These are phyloP conservation scores for Siniperca knerii DNA, from an alignment of 2,113 vertebrate genomes.

Conservation along the genomic window DNA sequence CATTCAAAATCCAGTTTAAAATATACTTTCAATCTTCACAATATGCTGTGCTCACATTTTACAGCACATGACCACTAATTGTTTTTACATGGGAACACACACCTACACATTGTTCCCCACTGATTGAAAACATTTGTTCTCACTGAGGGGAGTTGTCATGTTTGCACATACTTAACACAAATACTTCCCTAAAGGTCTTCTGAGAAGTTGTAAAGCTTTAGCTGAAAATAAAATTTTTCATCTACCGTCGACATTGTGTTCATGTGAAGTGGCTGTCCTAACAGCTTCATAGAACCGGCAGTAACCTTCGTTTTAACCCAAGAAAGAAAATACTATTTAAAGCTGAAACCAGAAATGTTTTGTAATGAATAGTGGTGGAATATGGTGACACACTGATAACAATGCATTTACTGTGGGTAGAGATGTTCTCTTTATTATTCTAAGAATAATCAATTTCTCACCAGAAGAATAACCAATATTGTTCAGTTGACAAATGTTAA, in stretches of 20 bases:
- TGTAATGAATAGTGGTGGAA: not conserved
- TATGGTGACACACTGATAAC: not conserved
- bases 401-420: not conserved
- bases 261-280: not conserved
- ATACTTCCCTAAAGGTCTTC: constrained; percentile 68
- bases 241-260: not conserved
- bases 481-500: not conserved
- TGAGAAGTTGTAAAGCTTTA: constrained; percentile 51
- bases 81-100: constrained; percentile 22
- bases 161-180: constrained; percentile 63
- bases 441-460: not conserved
- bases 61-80: constrained; percentile 30
- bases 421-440: not conserved
- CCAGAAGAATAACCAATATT: not conserved
- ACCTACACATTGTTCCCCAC: constrained; percentile 38
- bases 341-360: not conserved
- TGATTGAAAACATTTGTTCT: constrained; percentile 56
- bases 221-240: constrained; percentile 12
- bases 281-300: not conserved
- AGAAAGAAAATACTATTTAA: not conserved
- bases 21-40: constrained; percentile 14
- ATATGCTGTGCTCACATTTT: constrained; percentile 4
- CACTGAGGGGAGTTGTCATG: constrained; percentile 49
- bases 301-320: not conserved
- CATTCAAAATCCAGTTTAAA: constrained; percentile 34